Evolutionary conservation across 2,888 invertebrate genomes (phyloP).

Genomic region (Cerceris ruficornis): DNA sequence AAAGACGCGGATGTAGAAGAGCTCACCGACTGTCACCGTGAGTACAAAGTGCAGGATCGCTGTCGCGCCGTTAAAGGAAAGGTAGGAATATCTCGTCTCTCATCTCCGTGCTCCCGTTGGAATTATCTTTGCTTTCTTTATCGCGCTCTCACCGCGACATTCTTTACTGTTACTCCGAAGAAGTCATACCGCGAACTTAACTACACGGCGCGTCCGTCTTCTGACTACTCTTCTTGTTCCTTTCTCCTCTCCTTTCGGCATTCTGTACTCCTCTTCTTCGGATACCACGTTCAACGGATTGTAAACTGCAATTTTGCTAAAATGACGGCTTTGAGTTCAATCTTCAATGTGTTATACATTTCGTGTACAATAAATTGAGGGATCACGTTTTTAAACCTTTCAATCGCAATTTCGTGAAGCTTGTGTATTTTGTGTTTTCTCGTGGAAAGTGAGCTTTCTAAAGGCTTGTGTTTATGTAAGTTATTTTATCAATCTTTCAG

Average conservation of each 20-base stretch:
- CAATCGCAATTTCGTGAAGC: too few species aligned
- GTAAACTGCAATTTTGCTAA: too few species aligned
- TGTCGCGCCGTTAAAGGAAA: constrained; percentile 63
- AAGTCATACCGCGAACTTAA: constrained; percentile 28
- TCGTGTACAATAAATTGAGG: too few species aligned
- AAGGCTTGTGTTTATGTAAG: too few species aligned
- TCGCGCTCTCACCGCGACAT: constrained; percentile 30
- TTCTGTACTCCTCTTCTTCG: neutral
- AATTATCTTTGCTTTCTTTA: constrained; percentile 64
- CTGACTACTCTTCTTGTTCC: neutral
- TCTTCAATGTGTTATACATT: too few species aligned
- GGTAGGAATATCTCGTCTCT: constrained; percentile 68
- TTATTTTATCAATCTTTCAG: too few species aligned
- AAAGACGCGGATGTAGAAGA: constrained; percentile 29
- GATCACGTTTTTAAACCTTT: too few species aligned
- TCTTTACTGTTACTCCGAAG: constrained; percentile 24
- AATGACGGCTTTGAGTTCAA: too few species aligned
- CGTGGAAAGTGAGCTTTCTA: too few species aligned
- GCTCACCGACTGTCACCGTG: constrained; percentile 54
- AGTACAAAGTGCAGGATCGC: constrained; percentile 58
- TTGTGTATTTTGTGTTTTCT: too few species aligned
- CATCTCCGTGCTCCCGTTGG: constrained; percentile 70
- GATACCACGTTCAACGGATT: neutral
- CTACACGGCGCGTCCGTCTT: constrained; percentile 21
- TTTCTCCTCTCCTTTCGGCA: neutral